Evolutionary conservation across 2,888 invertebrate genomes (phyloP).

Genomic region (Macrostomum cliftonense): DNA sequence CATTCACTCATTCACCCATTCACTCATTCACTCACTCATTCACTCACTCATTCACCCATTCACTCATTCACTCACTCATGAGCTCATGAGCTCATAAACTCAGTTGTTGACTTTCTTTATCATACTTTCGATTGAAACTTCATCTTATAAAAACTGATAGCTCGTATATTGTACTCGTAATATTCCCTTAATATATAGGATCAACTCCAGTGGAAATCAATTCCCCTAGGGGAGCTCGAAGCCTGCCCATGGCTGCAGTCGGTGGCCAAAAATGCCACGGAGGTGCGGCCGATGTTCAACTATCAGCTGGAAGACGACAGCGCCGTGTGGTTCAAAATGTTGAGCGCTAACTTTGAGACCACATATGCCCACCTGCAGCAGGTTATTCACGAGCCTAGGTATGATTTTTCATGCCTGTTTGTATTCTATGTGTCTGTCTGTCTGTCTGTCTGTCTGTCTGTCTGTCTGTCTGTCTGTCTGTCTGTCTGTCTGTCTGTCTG

Average conservation of each 20-base stretch:
- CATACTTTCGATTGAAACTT: too few species aligned
- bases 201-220: too few species aligned
- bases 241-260: neutral
- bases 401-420: neutral
- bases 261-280: neutral
- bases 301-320: neutral
- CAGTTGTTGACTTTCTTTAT: too few species aligned
- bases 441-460: constrained; percentile 1
- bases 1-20: too few species aligned
- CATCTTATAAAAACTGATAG: too few species aligned
- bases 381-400: neutral
- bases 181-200: too few species aligned
- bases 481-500: constrained; percentile 1
- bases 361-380: too few species aligned
- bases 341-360: neutral
- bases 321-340: constrained; percentile 2
- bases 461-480: constrained; percentile 1
- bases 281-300: neutral
- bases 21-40: too few species aligned
- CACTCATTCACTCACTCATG: too few species aligned
- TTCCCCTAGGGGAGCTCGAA: neutral
- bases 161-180: too few species aligned
- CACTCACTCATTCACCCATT: too few species aligned
- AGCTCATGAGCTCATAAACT: too few species aligned
- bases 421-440: neutral